A percentile compares a stretch with the other conserved stretches of the same genome.
phyloP scores from a whole-genome alignment of 2,797 vertebrate genomes.

The Chelon labrosus region DNA sequence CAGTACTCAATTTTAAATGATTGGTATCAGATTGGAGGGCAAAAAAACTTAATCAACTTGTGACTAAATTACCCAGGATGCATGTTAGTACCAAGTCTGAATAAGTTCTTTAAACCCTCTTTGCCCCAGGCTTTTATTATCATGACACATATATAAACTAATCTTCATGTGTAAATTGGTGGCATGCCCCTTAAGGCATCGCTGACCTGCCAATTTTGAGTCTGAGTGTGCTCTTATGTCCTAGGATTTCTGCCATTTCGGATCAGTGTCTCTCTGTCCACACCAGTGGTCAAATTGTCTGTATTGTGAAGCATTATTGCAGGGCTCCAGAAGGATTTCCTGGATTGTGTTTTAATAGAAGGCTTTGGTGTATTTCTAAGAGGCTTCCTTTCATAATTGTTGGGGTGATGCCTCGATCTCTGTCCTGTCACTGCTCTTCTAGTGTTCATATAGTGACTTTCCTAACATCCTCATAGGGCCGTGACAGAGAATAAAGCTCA shows the following conservation, averaged over 20 bases:
- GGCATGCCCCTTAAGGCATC: neutral
- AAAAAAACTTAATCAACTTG: too few species aligned
- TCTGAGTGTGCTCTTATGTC: neutral
- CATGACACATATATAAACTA: neutral
- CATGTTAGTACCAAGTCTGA: neutral
- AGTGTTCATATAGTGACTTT: conserved; percentile 1
- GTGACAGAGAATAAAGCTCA: neutral
- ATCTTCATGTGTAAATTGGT: neutral
- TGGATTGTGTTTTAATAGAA: neutral
- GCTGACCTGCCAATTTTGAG: conserved; percentile 6
- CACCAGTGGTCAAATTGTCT: conserved; percentile 13
- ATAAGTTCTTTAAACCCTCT: neutral
- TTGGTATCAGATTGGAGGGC: too few species aligned
- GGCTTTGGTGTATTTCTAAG: conserved; percentile 12
- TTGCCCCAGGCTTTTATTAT: neutral
- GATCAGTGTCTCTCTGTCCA: conserved; percentile 5
- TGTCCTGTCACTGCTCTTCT: conserved; percentile 7
- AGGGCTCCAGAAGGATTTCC: neutral
- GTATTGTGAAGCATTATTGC: neutral
- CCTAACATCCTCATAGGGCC: conserved; percentile 5
- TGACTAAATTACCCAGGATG: neutral
- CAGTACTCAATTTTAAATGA: too few species aligned
- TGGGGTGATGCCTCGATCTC: conserved; percentile 5
- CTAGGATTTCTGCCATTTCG: conserved; percentile 15
- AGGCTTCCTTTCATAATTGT: conserved; percentile 3